A percentile compares a stretch with the other conserved stretches of the same genome.
phyloP scores from a whole-genome alignment of 2,797 vertebrate species.

The Muscicapa comitata region DNA sequence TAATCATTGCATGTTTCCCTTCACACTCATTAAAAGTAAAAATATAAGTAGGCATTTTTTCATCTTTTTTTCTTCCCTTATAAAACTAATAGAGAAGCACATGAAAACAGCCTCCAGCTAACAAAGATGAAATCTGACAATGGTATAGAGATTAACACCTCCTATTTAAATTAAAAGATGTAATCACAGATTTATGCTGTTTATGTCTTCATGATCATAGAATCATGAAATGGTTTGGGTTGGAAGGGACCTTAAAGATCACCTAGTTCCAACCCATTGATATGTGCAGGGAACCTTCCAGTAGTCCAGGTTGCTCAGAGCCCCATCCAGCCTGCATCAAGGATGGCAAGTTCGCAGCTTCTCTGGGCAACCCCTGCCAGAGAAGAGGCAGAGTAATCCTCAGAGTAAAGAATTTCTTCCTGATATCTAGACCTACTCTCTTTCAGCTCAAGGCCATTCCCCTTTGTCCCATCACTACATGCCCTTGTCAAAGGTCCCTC shows the following conservation, averaged over 20 bases:
- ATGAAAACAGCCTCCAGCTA: neutral
- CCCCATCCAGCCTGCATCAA: neutral
- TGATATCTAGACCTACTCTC: neutral
- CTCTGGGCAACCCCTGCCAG: neutral
- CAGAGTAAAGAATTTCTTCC: neutral
- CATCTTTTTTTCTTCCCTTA: fast-evolving
- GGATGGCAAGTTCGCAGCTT: neutral
- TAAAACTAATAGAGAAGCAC: neutral
- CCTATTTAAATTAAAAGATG: neutral
- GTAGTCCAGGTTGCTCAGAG: neutral
- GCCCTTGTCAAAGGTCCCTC: neutral
- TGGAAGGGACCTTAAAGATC: neutral
- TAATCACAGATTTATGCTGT: neutral
- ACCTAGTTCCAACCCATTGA: neutral
- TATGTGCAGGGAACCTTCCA: neutral
- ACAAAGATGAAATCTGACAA: neutral
- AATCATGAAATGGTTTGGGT: neutral
- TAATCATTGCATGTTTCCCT: neutral
- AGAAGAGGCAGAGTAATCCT: neutral
- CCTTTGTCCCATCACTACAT: neutral
- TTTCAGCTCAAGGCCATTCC: neutral
- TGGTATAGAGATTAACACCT: neutral
- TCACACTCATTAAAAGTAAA: neutral
- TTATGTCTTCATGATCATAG: neutral
- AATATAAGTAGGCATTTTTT: neutral